These are phyloP conservation scores for Troides aeacus DNA, from an alignment of 2,888 invertebrate species.

Conservation along the genomic window DNA sequence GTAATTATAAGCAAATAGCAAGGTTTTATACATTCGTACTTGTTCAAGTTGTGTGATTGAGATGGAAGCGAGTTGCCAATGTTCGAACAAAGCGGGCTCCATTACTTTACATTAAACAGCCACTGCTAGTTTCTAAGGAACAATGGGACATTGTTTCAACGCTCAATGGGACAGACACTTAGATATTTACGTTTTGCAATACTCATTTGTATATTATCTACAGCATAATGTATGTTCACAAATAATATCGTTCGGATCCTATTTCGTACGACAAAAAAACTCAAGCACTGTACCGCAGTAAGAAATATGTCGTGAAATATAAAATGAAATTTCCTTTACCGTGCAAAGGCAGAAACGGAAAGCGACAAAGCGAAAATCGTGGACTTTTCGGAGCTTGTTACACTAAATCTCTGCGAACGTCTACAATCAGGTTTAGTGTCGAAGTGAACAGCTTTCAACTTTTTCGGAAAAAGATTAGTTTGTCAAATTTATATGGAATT, in stretches of 20 bases:
- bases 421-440: slow-evolving; percentile 3
- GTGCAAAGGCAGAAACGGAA: background rate
- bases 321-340: background rate
- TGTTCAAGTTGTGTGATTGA: slow-evolving; percentile 1
- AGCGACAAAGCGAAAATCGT: slow-evolving; percentile 2
- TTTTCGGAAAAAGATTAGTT: too few relatives aligned
- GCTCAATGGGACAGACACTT: slow-evolving; percentile 16
- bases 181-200: background rate
- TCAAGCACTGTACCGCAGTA: too few relatives aligned
- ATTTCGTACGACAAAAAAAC: too few relatives aligned
- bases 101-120: slow-evolving; percentile 14
- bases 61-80: slow-evolving; percentile 17
- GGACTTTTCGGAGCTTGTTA: slow-evolving; percentile 5
- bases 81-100: slow-evolving; percentile 12
- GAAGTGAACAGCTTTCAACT: background rate
- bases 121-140: slow-evolving; percentile 16
- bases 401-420: slow-evolving; percentile 8
- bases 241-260: too few relatives aligned
- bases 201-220: too few relatives aligned
- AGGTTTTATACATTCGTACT: too few relatives aligned
- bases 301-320: background rate
- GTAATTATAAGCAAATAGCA: too few relatives aligned
- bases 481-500: too few relatives aligned
- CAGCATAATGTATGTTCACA: too few relatives aligned
- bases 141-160: slow-evolving; percentile 17